These are phyloP conservation scores for Linepithema humile DNA, from an alignment of 1,140 invertebrate species.

Conservation along the genomic window DNA sequence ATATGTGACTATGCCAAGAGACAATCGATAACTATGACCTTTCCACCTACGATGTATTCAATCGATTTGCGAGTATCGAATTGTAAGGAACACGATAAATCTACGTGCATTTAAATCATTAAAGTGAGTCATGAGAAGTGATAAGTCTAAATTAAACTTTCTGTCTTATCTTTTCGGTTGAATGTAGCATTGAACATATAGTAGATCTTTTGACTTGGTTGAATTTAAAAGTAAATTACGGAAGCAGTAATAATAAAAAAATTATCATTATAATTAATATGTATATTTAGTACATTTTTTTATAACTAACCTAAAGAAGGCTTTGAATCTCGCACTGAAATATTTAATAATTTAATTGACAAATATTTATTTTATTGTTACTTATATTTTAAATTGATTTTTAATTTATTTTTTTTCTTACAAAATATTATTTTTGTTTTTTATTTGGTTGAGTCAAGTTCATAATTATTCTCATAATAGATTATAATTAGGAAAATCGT, in stretches of 20 bases:
- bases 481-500: not conserved
- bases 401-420: not conserved
- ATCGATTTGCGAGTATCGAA: constrained; percentile 22
- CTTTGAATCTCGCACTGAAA: not conserved
- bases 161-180: not conserved
- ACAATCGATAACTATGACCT: constrained; percentile 46
- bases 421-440: not conserved
- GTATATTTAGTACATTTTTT: not conserved
- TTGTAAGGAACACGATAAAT: not conserved
- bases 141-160: not conserved
- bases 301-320: not conserved
- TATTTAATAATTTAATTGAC: not conserved
- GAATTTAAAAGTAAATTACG: constrained; percentile 17
- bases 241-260: constrained; percentile 1
- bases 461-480: not conserved
- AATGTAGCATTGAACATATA: not conserved
- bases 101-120: not conserved
- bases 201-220: not conserved
- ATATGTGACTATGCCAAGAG: constrained; percentile 19
- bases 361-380: not conserved
- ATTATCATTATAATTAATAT: not conserved
- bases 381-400: not conserved
- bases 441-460: too few species aligned
- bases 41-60: not conserved
- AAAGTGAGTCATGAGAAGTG: not conserved